Evolutionary conservation across 1,140 invertebrate species (phyloP), one percentile per base, ranked within the genome.

Genomic region (Chelonus insularis): DNA sequence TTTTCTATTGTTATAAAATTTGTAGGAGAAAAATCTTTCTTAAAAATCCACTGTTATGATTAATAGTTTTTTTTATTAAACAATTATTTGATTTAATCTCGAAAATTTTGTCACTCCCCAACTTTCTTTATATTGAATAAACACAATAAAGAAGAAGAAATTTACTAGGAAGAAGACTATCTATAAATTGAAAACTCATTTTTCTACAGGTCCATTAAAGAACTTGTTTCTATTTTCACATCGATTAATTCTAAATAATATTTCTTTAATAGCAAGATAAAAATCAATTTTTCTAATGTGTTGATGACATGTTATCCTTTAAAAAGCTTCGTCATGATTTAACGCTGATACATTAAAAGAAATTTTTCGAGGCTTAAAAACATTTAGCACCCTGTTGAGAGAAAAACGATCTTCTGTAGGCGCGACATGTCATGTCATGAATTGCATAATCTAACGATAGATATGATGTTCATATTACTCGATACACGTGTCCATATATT

Each of bases 401-500:
- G 67, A 70, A 65, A 70, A 70, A 69, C 65, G 67, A 70, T 68
- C 57, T 41, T 41, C 20, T 9, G 50, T 11, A 16, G 67, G 64
- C 68, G 66, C 54, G 57, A 68, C 45, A 47, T 25, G 20, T 20
- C 18, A 36, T 41, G 60, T 52, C 51, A 62, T 60, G 67, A 64
- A 67, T 45, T 45, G 43, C 18, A 16, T 16, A 16, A 45, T 45
- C 11, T 45, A 45, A 16, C 16, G 43, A 8, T 16, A 45, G 43
- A 11, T 16, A 45, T 16, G 20, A 45, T 45, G 20, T 45, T 45
- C n/a, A 39, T 12, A 18, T 16, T 45, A 45, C 8, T 45, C 9
- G 18, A 45, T 45, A 18, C 43, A 45, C 43, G 43, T 16, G 14
- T 45, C 43, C 14, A 18, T 45, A 16, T 20, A 18, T 12, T 14